These are phyloP conservation scores for Typhlichthys eigenmanni DNA, from an alignment of 2,797 vertebrate genomes.

Conservation along the genomic window DNA sequence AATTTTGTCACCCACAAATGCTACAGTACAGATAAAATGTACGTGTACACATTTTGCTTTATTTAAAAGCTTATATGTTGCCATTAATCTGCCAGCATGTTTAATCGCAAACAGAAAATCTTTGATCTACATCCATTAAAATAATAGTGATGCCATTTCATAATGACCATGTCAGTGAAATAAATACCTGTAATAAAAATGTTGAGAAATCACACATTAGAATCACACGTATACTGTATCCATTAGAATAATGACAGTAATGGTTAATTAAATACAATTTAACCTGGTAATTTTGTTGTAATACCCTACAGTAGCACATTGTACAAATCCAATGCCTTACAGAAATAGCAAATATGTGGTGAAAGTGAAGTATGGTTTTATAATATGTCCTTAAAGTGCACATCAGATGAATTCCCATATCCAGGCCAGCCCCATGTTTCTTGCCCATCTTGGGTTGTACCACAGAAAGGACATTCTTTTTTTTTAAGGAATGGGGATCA, in stretches of 20 bases:
- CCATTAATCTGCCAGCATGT: conserved; percentile 70
- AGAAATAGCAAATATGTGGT: neutral
- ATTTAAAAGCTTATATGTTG: conserved; percentile 63
- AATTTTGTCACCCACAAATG: conserved; percentile 55
- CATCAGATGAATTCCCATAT: neutral
- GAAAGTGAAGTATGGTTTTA: too few species aligned
- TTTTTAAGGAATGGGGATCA: conserved; percentile 44
- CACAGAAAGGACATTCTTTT: neutral
- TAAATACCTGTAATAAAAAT: conserved; percentile 11
- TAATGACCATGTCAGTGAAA: conserved; percentile 8
- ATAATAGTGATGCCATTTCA: conserved; percentile 12
- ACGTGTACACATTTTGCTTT: conserved; percentile 46
- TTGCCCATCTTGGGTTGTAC: conserved; percentile 18
- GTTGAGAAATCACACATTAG: too few species aligned
- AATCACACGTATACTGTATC: too few species aligned
- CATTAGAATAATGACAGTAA: too few species aligned
- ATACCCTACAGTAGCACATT: too few species aligned
- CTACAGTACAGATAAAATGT: conserved; percentile 36
- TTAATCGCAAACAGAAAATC: conserved; percentile 63
- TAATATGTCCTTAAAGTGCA: too few species aligned
- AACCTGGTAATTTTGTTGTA: too few species aligned
- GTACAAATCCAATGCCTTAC: too few species aligned
- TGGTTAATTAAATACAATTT: too few species aligned
- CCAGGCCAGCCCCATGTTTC: conserved; percentile 7
- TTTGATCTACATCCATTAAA: conserved; percentile 25